These are phyloP conservation scores for Scyliorhinus canicula DNA, from an alignment of 2,797 vertebrate species.

Conservation along the genomic window DNA sequence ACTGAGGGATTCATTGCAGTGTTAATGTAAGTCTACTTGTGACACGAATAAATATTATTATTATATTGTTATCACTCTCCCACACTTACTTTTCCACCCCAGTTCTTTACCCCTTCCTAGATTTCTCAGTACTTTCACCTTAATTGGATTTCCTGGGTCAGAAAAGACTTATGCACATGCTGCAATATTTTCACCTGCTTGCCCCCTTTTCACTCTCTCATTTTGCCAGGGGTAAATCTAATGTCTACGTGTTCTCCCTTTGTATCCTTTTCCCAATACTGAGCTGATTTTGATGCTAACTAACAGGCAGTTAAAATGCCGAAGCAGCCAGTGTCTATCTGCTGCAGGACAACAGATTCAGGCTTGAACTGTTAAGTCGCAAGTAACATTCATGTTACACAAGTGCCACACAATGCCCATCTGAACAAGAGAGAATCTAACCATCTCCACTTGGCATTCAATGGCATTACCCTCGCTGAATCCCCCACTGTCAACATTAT, in stretches of 20 bases:
- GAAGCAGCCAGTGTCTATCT: no score
- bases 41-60: no score
- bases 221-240: background rate
- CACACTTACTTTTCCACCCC: background rate
- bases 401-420: no score
- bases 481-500: no score
- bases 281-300: background rate
- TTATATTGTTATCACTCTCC: background rate
- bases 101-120: background rate
- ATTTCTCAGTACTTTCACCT: background rate
- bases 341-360: no score
- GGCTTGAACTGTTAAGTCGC: no score
- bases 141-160: background rate
- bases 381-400: no score
- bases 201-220: background rate
- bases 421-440: no score
- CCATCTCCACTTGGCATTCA: no score
- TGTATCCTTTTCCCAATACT: background rate
- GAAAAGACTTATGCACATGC: background rate
- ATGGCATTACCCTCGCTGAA: no score
- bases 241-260: background rate
- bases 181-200: background rate
- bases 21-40: no score
- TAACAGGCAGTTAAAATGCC: background rate
- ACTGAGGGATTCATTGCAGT: no score